Percentiles rank a stretch among this genome's conserved stretches.
These are phyloP conservation scores for Polietes domitor DNA, from an alignment of 2,888 invertebrate species.

Conservation along the genomic window DNA sequence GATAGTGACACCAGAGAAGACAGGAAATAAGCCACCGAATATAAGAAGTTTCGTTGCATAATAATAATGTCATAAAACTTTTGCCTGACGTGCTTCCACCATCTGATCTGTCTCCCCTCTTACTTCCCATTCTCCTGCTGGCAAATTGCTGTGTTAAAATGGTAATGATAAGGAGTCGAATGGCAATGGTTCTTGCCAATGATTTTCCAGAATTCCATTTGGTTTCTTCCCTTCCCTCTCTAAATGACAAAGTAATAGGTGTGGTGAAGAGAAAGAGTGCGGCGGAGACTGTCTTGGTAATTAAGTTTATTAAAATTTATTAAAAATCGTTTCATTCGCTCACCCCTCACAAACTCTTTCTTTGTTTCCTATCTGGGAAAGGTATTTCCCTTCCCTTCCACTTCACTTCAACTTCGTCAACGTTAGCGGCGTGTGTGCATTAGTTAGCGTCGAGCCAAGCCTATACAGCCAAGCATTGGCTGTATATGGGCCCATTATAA, in stretches of 20 bases:
- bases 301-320: conserved; percentile 19
- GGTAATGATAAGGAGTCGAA: neutral
- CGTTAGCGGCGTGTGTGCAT: too few species aligned
- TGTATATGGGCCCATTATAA: too few species aligned
- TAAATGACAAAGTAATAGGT: neutral
- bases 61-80: conserved; percentile 55
- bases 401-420: too few species aligned
- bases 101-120: neutral
- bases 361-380: too few species aligned
- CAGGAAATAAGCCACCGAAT: conserved; percentile 9
- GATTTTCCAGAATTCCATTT: neutral
- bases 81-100: neutral
- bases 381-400: too few species aligned
- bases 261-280: neutral
- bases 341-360: too few species aligned
- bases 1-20: neutral
- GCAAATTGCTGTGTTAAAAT: conserved; percentile 33
- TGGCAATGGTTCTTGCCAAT: neutral
- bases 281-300: neutral
- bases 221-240: neutral
- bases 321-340: neutral
- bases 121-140: neutral
- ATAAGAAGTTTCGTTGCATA: conserved; percentile 33
- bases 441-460: too few species aligned
- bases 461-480: too few species aligned